Percentiles rank a stretch among this genome's conserved stretches.
These are phyloP conservation scores for Julus scandinavius DNA, from an alignment of 2,888 invertebrate species.

Conservation along the genomic window DNA sequence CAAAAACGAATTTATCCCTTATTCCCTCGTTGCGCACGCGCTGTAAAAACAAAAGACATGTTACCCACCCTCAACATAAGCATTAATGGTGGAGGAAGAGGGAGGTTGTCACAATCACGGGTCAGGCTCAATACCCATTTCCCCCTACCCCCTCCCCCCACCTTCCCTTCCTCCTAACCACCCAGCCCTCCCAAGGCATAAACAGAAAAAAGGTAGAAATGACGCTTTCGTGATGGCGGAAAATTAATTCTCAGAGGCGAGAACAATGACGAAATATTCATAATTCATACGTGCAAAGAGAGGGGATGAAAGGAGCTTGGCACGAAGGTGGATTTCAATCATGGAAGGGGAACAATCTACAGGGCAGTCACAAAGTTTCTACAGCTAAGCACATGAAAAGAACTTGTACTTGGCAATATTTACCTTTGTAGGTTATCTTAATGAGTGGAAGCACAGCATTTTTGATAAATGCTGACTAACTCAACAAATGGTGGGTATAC, in stretches of 20 bases:
- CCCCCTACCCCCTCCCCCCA: not conserved
- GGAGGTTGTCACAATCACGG: not conserved
- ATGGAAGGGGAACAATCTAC: not conserved
- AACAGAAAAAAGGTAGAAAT: constrained; percentile 24
- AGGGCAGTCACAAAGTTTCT: not conserved
- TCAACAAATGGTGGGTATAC: no score
- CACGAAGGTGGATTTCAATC: constrained; percentile 24
- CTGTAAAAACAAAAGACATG: not conserved
- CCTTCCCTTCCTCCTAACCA: not conserved
- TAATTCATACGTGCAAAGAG: constrained; percentile 12
- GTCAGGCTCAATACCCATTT: not conserved
- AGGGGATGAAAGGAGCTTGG: not conserved
- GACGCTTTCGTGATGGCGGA: constrained; percentile 8
- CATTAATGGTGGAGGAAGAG: not conserved
- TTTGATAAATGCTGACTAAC: no score
- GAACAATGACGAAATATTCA: constrained; percentile 35
- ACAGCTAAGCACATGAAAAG: no score
- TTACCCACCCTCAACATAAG: not conserved
- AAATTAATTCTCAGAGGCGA: constrained; percentile 42
- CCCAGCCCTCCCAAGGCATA: not conserved
- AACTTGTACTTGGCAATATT: no score
- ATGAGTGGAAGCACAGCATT: no score
- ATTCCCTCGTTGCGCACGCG: not conserved
- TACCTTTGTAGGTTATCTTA: no score
- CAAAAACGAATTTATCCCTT: not conserved